phyloP scores from a whole-genome alignment of 2,113 vertebrate genomes.

The Hydrochoerus hydrochaeris region DNA sequence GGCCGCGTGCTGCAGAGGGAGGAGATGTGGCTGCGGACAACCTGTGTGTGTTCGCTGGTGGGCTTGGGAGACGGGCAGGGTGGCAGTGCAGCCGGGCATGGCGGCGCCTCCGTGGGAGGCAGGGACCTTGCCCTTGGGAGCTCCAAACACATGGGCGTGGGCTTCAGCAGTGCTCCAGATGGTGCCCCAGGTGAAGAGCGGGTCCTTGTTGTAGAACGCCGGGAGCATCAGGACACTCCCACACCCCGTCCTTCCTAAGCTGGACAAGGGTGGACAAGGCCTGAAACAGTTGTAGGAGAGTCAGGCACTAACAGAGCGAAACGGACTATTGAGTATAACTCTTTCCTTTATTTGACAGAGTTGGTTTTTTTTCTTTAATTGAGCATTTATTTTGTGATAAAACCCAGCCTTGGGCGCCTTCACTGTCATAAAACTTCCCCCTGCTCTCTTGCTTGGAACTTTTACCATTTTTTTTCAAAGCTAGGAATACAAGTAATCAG shows the following conservation, averaged over 20 bases:
- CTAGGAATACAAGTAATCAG: neutral
- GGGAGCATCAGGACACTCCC: neutral
- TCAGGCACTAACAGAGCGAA: neutral
- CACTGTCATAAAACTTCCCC: neutral
- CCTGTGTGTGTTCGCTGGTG: neutral
- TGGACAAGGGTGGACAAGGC: neutral
- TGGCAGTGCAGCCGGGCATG: neutral
- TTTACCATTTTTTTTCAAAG: neutral
- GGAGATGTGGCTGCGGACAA: neutral
- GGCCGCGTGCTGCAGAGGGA: neutral
- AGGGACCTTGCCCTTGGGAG: neutral
- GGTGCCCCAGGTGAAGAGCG: neutral
- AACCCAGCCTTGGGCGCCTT: neutral
- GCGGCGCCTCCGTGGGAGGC: neutral
- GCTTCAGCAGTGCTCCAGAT: neutral
- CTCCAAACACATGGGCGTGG: neutral
- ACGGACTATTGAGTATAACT: neutral
- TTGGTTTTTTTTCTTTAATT: neutral
- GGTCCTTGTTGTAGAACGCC: neutral
- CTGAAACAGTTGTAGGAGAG: neutral
- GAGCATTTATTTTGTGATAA: constrained; percentile 18
- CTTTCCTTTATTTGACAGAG: neutral
- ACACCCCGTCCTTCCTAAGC: neutral
- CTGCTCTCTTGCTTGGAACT: neutral
- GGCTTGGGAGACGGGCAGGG: neutral